These are phyloP conservation scores for Asbolus verrucosus DNA, from an alignment of 1,140 invertebrate genomes.

Conservation along the genomic window DNA sequence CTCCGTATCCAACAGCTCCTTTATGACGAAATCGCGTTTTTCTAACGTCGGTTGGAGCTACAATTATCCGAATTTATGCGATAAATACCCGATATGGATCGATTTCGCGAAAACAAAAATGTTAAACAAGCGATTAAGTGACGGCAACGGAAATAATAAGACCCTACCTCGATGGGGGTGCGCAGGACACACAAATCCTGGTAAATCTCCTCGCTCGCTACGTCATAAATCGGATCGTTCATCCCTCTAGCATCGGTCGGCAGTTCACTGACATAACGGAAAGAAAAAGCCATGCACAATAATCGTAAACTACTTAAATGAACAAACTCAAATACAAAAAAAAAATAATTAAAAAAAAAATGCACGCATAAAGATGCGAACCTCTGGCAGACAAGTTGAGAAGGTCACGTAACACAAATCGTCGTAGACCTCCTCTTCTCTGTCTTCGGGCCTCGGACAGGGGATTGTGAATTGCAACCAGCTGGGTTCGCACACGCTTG, in stretches of 20 bases:
- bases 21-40: conserved; percentile 95
- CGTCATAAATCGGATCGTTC: conserved; percentile 60
- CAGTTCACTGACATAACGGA: conserved; percentile 53
- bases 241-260: conserved; percentile 47
- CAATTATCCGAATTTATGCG: background rate
- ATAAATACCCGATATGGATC: background rate
- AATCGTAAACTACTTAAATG: conserved; percentile 45
- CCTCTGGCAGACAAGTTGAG: conserved; percentile 65
- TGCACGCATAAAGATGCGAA: conserved; percentile 2
- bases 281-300: conserved; percentile 56
- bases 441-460: conserved; percentile 70
- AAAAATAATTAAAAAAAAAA: conserved; percentile 43
- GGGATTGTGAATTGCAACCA: conserved; percentile 76
- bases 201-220: conserved; percentile 83
- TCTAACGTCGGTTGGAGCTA: conserved; percentile 72
- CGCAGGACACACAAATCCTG: conserved; percentile 80
- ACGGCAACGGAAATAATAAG: conserved; percentile 43
- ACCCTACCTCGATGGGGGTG: conserved; percentile 52
- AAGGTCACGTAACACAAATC: conserved; percentile 89
- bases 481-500: conserved; percentile 64
- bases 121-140: background rate
- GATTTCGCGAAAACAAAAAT: conserved; percentile 14
- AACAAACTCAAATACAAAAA: conserved; percentile 9
- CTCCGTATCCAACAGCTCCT: conserved; percentile 96
- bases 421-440: conserved; percentile 88